Conservation (phyloP, 2,797 vertebrate genomes). For the Siniperca obscura region DNA sequence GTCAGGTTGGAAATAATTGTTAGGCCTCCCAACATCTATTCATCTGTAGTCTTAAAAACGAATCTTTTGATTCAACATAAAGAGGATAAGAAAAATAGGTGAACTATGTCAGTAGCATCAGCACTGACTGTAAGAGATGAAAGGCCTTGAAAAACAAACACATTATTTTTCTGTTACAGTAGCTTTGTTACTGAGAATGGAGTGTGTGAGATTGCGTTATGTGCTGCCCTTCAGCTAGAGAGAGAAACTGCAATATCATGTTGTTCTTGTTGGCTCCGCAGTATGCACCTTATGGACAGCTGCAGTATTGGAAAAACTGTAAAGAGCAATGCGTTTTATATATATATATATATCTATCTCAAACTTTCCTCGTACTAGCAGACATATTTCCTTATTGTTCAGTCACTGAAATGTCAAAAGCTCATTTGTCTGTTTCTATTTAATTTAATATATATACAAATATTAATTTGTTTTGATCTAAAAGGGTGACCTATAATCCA, state of each 20-base stretch:
- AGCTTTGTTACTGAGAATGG: slow-evolving; percentile 39
- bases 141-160: slow-evolving; percentile 44
- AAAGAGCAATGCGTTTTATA: not conserved
- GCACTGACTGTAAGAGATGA: slow-evolving; percentile 35
- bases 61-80: slow-evolving; percentile 26
- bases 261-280: slow-evolving; percentile 22
- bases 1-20: slow-evolving; percentile 32
- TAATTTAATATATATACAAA: not conserved
- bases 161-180: slow-evolving; percentile 38
- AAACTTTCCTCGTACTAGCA: not conserved
- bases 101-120: slow-evolving; percentile 1
- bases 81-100: slow-evolving; percentile 25
- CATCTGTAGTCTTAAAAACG: not conserved
- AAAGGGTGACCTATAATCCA: not conserved
- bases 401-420: not conserved
- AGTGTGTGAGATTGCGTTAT: slow-evolving; percentile 46
- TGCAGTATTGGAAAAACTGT: slow-evolving; percentile 22
- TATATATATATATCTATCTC: not conserved
- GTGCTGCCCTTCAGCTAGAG: slow-evolving; percentile 51
- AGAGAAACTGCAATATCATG: slow-evolving; percentile 49
- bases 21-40: slow-evolving; percentile 20
- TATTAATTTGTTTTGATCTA: not conserved
- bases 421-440: not conserved
- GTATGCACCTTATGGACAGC: slow-evolving; percentile 6
- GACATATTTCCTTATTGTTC: not conserved